These are phyloP conservation scores for Sphyrna mokarran DNA, from an alignment of 2,113 vertebrate genomes.

Conservation along the genomic window DNA sequence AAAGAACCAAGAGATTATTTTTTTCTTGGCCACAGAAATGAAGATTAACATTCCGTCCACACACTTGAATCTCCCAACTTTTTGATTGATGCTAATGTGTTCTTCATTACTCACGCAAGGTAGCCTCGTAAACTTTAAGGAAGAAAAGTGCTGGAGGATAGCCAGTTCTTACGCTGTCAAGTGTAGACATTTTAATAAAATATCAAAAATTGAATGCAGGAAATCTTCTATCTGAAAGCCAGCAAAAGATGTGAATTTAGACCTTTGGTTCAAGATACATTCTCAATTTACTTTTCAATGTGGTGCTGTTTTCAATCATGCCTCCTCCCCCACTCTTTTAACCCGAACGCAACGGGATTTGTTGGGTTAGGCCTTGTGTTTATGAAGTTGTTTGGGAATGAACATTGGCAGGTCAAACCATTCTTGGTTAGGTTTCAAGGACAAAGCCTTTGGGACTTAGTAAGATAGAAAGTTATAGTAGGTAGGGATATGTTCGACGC, in stretches of 20 bases:
- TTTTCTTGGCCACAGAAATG: background rate
- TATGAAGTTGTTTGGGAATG: background rate
- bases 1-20: background rate
- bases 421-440: background rate
- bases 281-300: background rate
- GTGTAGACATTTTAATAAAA: conserved; percentile 19
- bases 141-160: background rate
- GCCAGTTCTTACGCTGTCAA: conserved; percentile 17
- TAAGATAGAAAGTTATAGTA: no score
- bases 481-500: no score
- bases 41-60: conserved; percentile 22
- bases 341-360: no score
- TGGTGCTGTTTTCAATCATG: background rate
- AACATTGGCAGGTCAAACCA: background rate
- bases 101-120: conserved; percentile 3
- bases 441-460: no score
- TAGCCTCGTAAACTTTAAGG: background rate
- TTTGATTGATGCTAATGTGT: conserved; percentile 22
- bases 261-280: background rate
- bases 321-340: background rate
- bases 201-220: background rate
- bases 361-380: background rate
- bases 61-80: background rate
- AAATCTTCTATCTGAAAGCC: background rate
- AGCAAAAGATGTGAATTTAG: background rate